Conservation (phyloP, 2,888 invertebrate species). For the Tenthredo amoena region DNA sequence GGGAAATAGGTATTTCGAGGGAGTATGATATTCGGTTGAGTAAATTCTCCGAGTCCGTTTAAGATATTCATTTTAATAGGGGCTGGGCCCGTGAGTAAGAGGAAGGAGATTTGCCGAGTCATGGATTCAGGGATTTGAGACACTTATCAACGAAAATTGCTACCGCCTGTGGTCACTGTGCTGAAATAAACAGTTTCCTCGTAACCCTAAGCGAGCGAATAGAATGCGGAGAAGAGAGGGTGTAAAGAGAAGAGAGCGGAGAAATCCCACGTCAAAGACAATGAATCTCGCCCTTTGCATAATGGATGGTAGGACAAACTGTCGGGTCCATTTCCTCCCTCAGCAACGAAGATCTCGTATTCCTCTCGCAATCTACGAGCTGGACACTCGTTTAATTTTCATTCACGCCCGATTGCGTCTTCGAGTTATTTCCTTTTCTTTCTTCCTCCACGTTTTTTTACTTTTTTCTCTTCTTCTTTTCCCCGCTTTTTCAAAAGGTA, state of each 20-base stretch:
- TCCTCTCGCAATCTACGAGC: conserved; percentile 32
- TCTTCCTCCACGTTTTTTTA: not conserved
- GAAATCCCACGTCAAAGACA: conserved; percentile 42
- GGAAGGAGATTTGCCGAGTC: conserved; percentile 11
- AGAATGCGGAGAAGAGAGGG: not conserved
- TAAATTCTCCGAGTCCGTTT: not conserved
- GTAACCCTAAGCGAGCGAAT: not conserved
- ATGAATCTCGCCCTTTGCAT: conserved; percentile 49
- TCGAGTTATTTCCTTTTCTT: conserved; percentile 8
- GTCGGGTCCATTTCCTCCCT: conserved; percentile 34
- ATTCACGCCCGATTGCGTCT: conserved; percentile 24
- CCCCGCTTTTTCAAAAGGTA: not conserved
- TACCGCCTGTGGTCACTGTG: conserved; percentile 31
- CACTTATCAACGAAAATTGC: conserved; percentile 41
- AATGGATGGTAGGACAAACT: conserved; percentile 46
- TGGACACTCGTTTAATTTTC: conserved; percentile 46
- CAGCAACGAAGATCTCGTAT: conserved; percentile 12
- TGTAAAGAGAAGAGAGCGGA: not conserved
- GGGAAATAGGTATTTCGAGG: not conserved
- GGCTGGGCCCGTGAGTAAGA: not conserved
- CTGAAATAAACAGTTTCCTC: conserved; percentile 44
- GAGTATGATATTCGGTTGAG: not conserved
- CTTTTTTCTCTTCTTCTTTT: not conserved
- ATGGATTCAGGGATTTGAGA: conserved; percentile 20
- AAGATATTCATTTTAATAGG: conserved; percentile 18